Base-by-base conservation (phyloP, 2,113 vertebrate genomes). In the Hymenochirus boettgeri region DNA sequence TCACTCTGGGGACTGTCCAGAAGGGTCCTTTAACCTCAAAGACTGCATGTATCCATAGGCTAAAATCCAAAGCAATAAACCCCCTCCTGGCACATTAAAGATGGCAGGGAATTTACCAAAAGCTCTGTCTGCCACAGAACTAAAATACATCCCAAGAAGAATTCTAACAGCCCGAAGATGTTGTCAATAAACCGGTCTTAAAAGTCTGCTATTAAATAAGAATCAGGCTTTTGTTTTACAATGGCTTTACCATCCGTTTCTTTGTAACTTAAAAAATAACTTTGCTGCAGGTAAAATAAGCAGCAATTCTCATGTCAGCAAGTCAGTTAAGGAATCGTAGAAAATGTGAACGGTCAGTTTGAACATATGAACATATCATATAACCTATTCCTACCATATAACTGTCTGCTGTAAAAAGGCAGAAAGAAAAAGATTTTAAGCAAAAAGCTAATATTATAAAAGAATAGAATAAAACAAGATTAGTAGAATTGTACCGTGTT, bases 31-130 rank as follows among this genome's bases (percentile, higher is more conserved):
- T 63, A 76, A 65, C 62, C 62, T 79, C 75, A 72, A 73, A 61
- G 54, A 71, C 58, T 61, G 71, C 71, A 80, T 73, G 80, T 75
- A 79, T 82, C 77, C 77, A 76, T 51, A 81, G 70, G 71, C 75
- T 81, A 74, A 79, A 59, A 80, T 81, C 70, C 74, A 79, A 74
- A 72, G 70, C 69, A 55, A 74, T 57, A 75, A 74, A 73, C 54
- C 29, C 21, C 18, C 69, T 76, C 71, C 62, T 56, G 72, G 65
- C 67, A 70, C 73, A 77, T 58, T 35, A 77, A 51, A 59, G 0
- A 2, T 74, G 57, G 42, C 61, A 72, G 42, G 31, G 71, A 46
- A 53, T 59, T 51, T 33, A 56, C 70, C 71, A 70, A 76, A 75
- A 80, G 65, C 62, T 62, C 48, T 62, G 53, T 63, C 71, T 19